phyloP scores from a whole-genome alignment of 2,113 vertebrate species.

The Cephalopholis sonnerati region DNA sequence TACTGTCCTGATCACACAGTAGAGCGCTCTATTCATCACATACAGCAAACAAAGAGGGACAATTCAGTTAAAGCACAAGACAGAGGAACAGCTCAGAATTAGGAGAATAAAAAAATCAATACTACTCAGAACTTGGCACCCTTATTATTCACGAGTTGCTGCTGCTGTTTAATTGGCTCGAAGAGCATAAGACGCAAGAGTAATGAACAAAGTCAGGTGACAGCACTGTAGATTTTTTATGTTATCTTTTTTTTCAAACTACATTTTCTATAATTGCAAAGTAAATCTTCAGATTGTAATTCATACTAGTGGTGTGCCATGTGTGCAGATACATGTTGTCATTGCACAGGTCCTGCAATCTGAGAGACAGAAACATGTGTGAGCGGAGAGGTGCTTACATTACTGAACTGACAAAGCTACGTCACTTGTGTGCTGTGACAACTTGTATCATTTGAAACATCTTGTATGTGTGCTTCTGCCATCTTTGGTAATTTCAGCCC shows the following conservation, averaged over 20 bases:
- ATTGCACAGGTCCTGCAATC: not conserved
- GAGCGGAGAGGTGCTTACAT: not conserved
- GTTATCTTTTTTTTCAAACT: not conserved
- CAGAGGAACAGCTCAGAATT: conserved; percentile 9
- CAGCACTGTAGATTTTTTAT: not conserved
- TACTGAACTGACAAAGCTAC: not conserved
- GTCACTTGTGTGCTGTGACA: too few relatives aligned
- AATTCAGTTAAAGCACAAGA: conserved; percentile 22
- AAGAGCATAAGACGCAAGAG: not conserved
- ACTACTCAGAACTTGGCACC: not conserved
- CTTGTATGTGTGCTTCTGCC: too few relatives aligned
- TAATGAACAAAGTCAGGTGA: not conserved
- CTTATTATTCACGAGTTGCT: too few relatives aligned
- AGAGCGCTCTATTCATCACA: conserved; percentile 58
- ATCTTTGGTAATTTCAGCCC: too few relatives aligned
- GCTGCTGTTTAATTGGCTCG: not conserved
- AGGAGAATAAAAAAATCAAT: conserved; percentile 8
- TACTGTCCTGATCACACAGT: conserved; percentile 57
- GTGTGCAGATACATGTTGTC: conserved; percentile 4
- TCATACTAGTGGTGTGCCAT: not conserved
- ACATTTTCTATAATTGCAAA: not conserved
- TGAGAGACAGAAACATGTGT: conserved; percentile 19
- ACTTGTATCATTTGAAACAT: too few relatives aligned
- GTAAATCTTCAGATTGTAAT: conserved; percentile 5
- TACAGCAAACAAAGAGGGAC: conserved; percentile 58